phyloP scores from a whole-genome alignment of 2,797 vertebrate species.

The Myotis pilosus region DNA sequence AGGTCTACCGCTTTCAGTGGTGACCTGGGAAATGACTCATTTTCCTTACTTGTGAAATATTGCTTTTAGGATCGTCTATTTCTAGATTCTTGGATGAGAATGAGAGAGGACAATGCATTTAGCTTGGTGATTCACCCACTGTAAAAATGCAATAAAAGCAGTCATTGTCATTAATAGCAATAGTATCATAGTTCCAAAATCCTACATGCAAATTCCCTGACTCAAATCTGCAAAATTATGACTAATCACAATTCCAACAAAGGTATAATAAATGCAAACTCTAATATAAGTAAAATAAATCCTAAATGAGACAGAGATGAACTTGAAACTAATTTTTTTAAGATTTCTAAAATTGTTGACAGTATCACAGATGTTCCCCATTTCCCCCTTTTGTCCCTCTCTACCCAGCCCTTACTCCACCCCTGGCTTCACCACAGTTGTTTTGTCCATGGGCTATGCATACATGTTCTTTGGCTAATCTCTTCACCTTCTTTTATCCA shows the following conservation, averaged over 20 bases:
- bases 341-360: not conserved
- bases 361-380: not conserved
- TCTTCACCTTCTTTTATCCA: not conserved
- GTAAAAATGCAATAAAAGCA: not conserved
- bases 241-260: constrained; percentile 21
- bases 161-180: constrained; percentile 19
- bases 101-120: not conserved
- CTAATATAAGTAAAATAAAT: constrained; percentile 5
- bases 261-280: not conserved
- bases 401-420: not conserved
- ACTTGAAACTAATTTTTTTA: not conserved
- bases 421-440: not conserved
- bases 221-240: constrained; percentile 17
- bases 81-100: not conserved
- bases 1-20: not conserved
- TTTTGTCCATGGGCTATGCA: not conserved
- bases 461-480: not conserved
- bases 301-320: not conserved
- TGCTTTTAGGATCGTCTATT: not conserved
- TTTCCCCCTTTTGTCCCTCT: not conserved
- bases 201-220: not conserved
- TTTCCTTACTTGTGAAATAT: not conserved
- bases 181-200: constrained; percentile 4
- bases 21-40: not conserved
- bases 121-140: not conserved